phyloP scores from a whole-genome alignment of 2,797 vertebrate genomes.

The Clarias laeviceps region DNA sequence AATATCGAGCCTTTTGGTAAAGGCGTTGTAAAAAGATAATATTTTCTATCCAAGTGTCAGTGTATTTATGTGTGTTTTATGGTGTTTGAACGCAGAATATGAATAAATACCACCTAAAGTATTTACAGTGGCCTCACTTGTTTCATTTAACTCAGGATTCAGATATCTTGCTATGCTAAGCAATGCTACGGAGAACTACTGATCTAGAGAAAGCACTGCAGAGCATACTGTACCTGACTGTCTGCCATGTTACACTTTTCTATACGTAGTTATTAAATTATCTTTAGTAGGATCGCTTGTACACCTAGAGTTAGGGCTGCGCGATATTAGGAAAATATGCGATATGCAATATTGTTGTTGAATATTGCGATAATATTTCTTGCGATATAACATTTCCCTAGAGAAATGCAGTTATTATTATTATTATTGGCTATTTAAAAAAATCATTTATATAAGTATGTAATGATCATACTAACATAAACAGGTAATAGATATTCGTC shows the following conservation, averaged over 20 bases:
- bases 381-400: too few relatives aligned
- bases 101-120: constrained; percentile 49
- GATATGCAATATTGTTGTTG: too few relatives aligned
- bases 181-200: background rate
- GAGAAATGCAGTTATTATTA: too few relatives aligned
- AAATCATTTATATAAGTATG: too few relatives aligned
- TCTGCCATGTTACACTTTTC: background rate
- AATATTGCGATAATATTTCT: too few relatives aligned
- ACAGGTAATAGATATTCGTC: too few relatives aligned
- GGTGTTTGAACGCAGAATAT: constrained; percentile 44
- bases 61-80: constrained; percentile 70
- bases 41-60: constrained; percentile 66
- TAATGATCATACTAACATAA: too few relatives aligned
- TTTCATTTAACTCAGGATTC: background rate
- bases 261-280: background rate
- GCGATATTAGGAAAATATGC: too few relatives aligned
- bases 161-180: background rate
- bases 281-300: background rate
- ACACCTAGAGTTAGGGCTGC: background rate
- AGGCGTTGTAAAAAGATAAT: constrained; percentile 66
- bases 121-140: background rate
- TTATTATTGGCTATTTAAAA: too few relatives aligned
- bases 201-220: background rate
- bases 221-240: background rate
- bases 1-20: constrained; percentile 35